These are phyloP conservation scores for Oceanodroma leucorhoa DNA, from an alignment of 2,797 vertebrate species.

Conservation along the genomic window DNA sequence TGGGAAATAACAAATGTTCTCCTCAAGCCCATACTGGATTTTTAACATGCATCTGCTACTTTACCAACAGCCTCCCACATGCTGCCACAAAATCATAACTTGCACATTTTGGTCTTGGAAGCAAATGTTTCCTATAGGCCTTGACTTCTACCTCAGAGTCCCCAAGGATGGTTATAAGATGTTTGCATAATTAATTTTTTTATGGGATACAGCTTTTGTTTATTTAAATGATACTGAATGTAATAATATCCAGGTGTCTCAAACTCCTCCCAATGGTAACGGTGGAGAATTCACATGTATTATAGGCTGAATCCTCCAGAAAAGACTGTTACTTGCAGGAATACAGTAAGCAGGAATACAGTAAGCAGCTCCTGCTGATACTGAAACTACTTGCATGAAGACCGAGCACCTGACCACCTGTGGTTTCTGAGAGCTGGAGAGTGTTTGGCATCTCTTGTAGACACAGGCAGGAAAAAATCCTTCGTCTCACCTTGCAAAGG, in stretches of 20 bases:
- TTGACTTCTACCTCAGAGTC: neutral
- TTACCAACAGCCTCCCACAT: slow-evolving; percentile 15
- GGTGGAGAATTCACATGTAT: neutral
- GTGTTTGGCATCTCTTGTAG: neutral
- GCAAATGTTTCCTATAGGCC: neutral
- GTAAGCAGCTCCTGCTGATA: neutral
- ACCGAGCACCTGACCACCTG: neutral
- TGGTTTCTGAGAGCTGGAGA: neutral
- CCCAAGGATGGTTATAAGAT: neutral
- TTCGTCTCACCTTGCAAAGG: neutral
- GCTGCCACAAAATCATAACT: neutral
- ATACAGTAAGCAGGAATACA: neutral
- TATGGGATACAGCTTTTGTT: slow-evolving; percentile 1
- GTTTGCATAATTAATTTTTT: neutral
- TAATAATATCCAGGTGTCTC: neutral
- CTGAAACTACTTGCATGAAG: neutral
- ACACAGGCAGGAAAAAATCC: neutral
- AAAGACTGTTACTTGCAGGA: neutral
- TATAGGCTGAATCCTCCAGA: neutral
- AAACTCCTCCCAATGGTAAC: neutral
- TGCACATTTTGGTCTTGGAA: slow-evolving; percentile 20
- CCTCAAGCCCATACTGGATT: slow-evolving; percentile 16
- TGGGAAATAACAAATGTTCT: slow-evolving; percentile 34
- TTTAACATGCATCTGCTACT: slow-evolving; percentile 39
- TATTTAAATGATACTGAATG: neutral